phyloP scores from a whole-genome alignment of 1,140 invertebrate species.

The Atta texana region DNA sequence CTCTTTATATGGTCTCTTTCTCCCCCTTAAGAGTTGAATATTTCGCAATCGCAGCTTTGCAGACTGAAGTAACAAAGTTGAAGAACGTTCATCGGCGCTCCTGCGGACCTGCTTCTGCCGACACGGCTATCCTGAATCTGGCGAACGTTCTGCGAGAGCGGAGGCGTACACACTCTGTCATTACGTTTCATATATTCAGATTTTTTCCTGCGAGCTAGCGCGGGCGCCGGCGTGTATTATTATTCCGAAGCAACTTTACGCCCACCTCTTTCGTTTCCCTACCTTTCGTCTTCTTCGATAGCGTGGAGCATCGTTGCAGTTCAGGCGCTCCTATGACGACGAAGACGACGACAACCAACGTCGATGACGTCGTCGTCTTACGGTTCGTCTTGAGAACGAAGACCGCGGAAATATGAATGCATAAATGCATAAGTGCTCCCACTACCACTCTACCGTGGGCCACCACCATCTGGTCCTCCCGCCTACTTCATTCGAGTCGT shows the following conservation, averaged over 20 bases:
- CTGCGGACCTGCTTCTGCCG: conserved; percentile 16
- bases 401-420: conserved; percentile 86
- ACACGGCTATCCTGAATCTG: conserved; percentile 39
- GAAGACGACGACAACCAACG: conserved; percentile 58
- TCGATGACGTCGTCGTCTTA: conserved; percentile 78
- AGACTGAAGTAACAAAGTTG: conserved; percentile 8
- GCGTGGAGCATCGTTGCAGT: conserved; percentile 70
- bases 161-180: conserved; percentile 82
- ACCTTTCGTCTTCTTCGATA: conserved; percentile 51
- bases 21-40: neutral
- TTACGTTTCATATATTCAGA: conserved; percentile 87
- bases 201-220: conserved; percentile 81
- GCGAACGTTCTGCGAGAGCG: conserved; percentile 47
- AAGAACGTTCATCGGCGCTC: neutral
- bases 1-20: neutral
- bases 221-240: conserved; percentile 84
- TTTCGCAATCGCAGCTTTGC: neutral
- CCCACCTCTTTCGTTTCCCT: conserved; percentile 73
- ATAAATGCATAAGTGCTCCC: conserved; percentile 86
- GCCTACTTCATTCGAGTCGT: conserved; percentile 65
- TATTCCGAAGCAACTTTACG: conserved; percentile 86
- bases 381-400: conserved; percentile 77
- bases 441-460: conserved; percentile 67
- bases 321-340: conserved; percentile 67
- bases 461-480: conserved; percentile 73